Evolutionary conservation across 2,888 invertebrate genomes (phyloP).

Genomic region (Ceriagrion tenellum): DNA sequence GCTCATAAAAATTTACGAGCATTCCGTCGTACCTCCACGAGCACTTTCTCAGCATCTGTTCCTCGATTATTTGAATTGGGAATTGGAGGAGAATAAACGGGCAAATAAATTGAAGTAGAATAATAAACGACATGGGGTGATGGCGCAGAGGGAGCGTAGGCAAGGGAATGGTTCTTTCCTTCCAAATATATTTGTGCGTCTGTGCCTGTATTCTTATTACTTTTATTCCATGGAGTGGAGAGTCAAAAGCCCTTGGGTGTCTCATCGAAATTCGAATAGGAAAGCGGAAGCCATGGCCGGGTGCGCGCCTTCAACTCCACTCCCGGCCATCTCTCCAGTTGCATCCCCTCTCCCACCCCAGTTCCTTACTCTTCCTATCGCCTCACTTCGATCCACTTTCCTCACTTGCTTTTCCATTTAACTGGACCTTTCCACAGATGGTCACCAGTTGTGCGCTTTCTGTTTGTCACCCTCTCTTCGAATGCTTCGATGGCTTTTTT

Average conservation of each 20-base stretch:
- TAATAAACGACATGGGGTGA: not conserved
- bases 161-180: not conserved
- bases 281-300: not conserved
- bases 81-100: not conserved
- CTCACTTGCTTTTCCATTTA: not conserved
- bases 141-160: not conserved
- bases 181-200: no score
- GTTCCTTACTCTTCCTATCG: not conserved
- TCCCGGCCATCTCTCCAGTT: not conserved
- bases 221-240: not conserved
- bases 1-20: not conserved
- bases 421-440: not conserved
- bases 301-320: not conserved
- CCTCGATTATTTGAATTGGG: not conserved
- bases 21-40: not conserved
- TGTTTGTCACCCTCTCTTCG: not conserved
- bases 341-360: not conserved
- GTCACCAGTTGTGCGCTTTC: not conserved
- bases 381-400: not conserved
- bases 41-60: not conserved
- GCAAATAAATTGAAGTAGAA: not conserved
- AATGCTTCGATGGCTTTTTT: not conserved
- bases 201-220: not conserved
- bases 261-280: slow-evolving; percentile 1
- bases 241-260: not conserved